phyloP scores from a whole-genome alignment of 2,888 invertebrate species.

The Galeopsomyia nigrocyanea region DNA sequence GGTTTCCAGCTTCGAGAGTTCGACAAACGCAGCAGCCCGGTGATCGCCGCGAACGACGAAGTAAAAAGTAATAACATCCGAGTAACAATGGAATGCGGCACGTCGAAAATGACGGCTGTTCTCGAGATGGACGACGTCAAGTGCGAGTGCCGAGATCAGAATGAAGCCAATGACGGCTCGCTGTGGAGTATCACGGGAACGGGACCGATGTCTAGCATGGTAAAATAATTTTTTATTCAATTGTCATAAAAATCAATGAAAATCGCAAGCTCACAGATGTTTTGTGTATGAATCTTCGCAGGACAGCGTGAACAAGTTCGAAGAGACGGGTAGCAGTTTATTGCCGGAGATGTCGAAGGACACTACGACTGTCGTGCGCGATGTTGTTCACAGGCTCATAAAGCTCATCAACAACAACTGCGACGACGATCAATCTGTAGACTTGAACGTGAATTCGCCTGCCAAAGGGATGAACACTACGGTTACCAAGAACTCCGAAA shows the following conservation, averaged over 20 bases:
- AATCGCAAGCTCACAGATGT: background rate
- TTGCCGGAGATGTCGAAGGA: constrained; percentile 59
- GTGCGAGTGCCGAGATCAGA: constrained; percentile 58
- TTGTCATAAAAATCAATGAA: background rate
- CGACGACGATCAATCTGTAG: constrained; percentile 52
- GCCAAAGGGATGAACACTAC: background rate
- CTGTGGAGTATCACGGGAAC: constrained; percentile 63
- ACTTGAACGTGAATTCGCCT: background rate
- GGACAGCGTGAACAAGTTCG: constrained; percentile 58
- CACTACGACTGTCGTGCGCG: constrained; percentile 52
- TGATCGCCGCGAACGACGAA: constrained; percentile 32
- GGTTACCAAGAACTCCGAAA: constrained; percentile 29
- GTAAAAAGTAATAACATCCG: constrained; percentile 44
- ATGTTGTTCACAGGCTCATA: constrained; percentile 55
- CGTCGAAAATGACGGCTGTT: constrained; percentile 59
- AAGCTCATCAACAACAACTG: constrained; percentile 54
- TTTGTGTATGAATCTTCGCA: constrained; percentile 39
- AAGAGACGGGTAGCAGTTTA: constrained; percentile 62
- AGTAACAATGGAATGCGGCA: constrained; percentile 60
- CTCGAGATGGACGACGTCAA: constrained; percentile 57
- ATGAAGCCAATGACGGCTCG: constrained; percentile 55
- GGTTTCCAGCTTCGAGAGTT: constrained; percentile 61
- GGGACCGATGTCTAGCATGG: constrained; percentile 53
- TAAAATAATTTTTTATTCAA: constrained; percentile 42
- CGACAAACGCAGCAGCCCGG: constrained; percentile 49